Evolutionary conservation across 2,797 vertebrate species (phyloP).

Genomic region (Octomys mimax): DNA sequence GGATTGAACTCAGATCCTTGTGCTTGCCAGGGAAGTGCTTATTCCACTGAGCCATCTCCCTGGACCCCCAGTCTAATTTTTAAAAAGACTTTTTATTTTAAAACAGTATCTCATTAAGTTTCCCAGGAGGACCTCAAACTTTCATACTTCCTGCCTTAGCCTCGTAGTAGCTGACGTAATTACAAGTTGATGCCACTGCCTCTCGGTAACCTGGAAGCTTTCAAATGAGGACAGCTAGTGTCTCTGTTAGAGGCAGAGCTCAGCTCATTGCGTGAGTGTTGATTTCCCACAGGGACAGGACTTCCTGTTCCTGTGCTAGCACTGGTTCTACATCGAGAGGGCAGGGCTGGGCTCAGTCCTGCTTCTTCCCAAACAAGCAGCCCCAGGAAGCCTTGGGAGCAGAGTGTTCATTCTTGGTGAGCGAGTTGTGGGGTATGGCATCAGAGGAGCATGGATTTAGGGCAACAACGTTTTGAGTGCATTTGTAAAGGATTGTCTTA

Average conservation of each 20-base stretch:
- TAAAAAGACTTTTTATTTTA: neutral
- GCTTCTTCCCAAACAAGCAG: neutral
- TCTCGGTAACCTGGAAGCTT: neutral
- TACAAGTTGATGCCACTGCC: neutral
- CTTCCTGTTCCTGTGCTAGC: accelerated
- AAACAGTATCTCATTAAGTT: neutral
- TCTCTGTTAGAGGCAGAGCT: accelerated
- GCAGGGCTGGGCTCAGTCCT: accelerated
- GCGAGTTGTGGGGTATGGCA: accelerated
- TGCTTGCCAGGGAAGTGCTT: no score
- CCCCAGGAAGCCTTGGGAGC: accelerated
- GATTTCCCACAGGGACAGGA: no score
- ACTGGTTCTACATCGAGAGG: accelerated
- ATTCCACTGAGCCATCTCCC: no score
- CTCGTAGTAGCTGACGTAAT: neutral
- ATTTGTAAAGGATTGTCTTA: neutral
- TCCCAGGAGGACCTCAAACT: neutral
- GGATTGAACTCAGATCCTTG: no score
- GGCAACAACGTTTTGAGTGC: no score
- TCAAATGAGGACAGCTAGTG: neutral
- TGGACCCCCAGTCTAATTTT: neutral
- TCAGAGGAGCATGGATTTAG: accelerated
- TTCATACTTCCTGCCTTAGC: neutral
- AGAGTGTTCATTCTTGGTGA: no score
- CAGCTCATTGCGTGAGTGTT: no score